These are phyloP conservation scores for Pao palembangensis DNA, from an alignment of 2,113 vertebrate species.

Conservation along the genomic window DNA sequence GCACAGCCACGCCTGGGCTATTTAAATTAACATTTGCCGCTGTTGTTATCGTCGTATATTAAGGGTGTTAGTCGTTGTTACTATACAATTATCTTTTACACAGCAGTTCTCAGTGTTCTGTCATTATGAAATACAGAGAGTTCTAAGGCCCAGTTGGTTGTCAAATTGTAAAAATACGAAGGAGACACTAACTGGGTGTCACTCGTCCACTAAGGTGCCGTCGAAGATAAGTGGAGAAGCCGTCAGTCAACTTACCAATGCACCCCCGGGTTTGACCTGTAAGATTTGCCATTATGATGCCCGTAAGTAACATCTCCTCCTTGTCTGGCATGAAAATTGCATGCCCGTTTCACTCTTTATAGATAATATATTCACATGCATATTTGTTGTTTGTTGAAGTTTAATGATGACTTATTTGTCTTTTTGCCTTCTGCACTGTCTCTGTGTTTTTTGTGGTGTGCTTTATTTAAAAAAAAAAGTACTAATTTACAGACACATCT, in stretches of 20 bases:
- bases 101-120: background rate
- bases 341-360: background rate
- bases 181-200: constrained; percentile 37
- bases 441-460: too few relatives aligned
- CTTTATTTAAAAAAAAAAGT: too few relatives aligned
- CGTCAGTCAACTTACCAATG: constrained; percentile 33
- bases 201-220: constrained; percentile 7
- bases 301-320: constrained; percentile 47
- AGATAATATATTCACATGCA: background rate
- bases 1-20: constrained; percentile 60
- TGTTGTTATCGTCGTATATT: background rate
- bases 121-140: constrained; percentile 35
- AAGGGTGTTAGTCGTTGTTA: too few relatives aligned
- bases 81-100: background rate
- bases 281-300: constrained; percentile 65
- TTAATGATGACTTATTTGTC: too few relatives aligned
- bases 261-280: constrained; percentile 43
- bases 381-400: background rate
- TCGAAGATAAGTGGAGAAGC: constrained; percentile 25
- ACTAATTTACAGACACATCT: too few relatives aligned
- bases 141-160: constrained; percentile 53
- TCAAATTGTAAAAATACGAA: constrained; percentile 39
- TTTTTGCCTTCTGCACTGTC: too few relatives aligned
- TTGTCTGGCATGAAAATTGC: background rate
- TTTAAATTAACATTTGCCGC: constrained; percentile 29